These are phyloP conservation scores for Neomonachus schauinslandi DNA, from an alignment of 2,113 vertebrate species.

Conservation along the genomic window DNA sequence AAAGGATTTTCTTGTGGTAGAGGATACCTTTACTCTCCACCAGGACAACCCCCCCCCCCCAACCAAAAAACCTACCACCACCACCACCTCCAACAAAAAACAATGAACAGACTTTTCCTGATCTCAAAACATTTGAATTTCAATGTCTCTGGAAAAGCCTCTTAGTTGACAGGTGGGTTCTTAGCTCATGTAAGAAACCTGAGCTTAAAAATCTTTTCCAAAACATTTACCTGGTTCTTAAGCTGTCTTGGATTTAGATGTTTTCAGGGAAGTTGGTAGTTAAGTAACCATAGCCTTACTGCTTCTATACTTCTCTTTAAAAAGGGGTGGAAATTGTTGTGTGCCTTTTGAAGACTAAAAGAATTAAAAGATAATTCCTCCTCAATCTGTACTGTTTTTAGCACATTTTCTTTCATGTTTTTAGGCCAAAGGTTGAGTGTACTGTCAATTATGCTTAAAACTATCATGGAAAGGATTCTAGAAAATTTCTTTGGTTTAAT, in stretches of 20 bases:
- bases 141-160: constrained; percentile 49
- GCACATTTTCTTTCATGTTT: background rate
- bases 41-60: no score
- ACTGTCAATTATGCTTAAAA: constrained; percentile 11
- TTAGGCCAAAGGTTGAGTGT: background rate
- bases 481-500: background rate
- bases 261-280: constrained; percentile 61
- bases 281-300: constrained; percentile 55
- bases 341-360: constrained; percentile 24
- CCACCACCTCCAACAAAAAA: background rate
- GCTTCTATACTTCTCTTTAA: constrained; percentile 29
- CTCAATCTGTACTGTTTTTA: background rate
- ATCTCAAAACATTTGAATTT: constrained; percentile 67
- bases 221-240: constrained; percentile 62
- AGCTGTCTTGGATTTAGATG: constrained; percentile 57
- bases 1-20: constrained; percentile 54
- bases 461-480: background rate
- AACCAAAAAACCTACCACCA: background rate
- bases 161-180: constrained; percentile 64
- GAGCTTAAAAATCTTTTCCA: constrained; percentile 66
- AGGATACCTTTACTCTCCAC: background rate
- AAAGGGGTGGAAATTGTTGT: background rate
- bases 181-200: constrained; percentile 65
- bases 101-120: constrained; percentile 28
- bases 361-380: constrained; percentile 38